These are phyloP conservation scores for Bujurquina vittata DNA, from an alignment of 2,113 vertebrate genomes.

Conservation along the genomic window DNA sequence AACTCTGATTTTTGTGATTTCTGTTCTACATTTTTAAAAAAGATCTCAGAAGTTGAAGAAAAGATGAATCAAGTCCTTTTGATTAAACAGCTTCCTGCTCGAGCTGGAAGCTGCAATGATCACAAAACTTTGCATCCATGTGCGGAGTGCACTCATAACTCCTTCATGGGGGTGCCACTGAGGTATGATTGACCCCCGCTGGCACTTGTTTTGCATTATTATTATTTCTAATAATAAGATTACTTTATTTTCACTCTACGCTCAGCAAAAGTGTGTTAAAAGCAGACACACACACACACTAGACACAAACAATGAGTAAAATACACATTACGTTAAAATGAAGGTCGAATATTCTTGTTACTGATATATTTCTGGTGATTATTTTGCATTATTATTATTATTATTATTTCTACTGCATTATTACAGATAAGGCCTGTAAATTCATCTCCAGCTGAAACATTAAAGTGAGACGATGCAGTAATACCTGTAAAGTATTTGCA, in stretches of 20 bases:
- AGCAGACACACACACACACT: too few species aligned
- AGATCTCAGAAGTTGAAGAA: too few species aligned
- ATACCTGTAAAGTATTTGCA: too few species aligned
- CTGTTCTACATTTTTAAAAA: too few species aligned
- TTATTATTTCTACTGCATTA: too few species aligned
- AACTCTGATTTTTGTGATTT: background rate
- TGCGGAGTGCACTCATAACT: accelerated
- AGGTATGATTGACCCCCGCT: accelerated
- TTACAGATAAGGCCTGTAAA: background rate
- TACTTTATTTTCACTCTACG: too few species aligned
- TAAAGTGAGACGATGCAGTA: background rate
- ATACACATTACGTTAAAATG: too few species aligned
- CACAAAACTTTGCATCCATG: background rate
- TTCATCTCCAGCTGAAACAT: background rate
- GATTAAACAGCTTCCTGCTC: accelerated
- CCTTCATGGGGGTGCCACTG: background rate
- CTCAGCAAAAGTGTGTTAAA: too few species aligned
- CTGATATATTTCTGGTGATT: accelerated
- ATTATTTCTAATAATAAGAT: too few species aligned
- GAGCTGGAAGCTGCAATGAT: background rate
- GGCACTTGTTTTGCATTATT: accelerated
- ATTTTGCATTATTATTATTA: background rate
- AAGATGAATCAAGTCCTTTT: too few species aligned
- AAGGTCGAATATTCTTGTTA: too few species aligned
- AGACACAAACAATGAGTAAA: too few species aligned